A percentile compares a stretch with the other conserved stretches of the same genome.
Evolutionary conservation across 2,113 vertebrate species (phyloP).

Genomic region (Cnemophilus loriae): DNA sequence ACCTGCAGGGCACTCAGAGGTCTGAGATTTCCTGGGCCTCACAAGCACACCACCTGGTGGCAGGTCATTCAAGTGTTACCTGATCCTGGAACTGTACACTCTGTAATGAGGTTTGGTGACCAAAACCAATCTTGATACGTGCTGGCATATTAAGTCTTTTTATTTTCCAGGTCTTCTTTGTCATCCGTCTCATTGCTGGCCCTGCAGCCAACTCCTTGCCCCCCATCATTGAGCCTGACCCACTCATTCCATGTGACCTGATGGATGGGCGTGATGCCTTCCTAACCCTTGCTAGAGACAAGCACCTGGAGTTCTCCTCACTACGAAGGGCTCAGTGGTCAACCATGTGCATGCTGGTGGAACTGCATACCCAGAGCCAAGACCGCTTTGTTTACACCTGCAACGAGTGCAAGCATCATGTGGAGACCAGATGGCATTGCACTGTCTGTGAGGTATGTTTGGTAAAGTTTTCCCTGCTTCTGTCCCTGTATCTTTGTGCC

Average conservation of each 20-base stretch:
- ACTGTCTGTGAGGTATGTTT: slow-evolving; percentile 92
- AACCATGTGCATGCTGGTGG: slow-evolving; percentile 97
- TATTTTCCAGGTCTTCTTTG: slow-evolving; percentile 91
- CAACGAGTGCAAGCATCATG: slow-evolving; percentile 96
- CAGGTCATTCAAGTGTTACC: not conserved
- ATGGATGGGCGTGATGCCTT: slow-evolving; percentile 99
- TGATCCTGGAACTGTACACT: not conserved
- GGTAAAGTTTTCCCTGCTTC: not conserved
- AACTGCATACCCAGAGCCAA: slow-evolving; percentile 96
- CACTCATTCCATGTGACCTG: slow-evolving; percentile 92
- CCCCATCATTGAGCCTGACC: slow-evolving; percentile 87
- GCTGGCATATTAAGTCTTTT: not conserved
- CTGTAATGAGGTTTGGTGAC: not conserved
- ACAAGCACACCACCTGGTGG: not conserved
- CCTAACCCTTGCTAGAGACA: slow-evolving; percentile 93
- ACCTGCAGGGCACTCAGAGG: not conserved
- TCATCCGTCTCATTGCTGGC: slow-evolving; percentile 92
- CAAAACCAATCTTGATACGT: not conserved
- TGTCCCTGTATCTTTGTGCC: not conserved
- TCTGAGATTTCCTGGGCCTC: not conserved
- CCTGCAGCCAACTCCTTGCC: slow-evolving; percentile 93
- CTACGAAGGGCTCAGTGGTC: slow-evolving; percentile 93
- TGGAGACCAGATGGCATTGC: slow-evolving; percentile 97
- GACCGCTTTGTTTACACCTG: slow-evolving; percentile 98
- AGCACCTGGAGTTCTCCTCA: slow-evolving; percentile 96